These are phyloP conservation scores for Elgaria multicarinata DNA, from an alignment of 2,113 vertebrate genomes.

Conservation along the genomic window DNA sequence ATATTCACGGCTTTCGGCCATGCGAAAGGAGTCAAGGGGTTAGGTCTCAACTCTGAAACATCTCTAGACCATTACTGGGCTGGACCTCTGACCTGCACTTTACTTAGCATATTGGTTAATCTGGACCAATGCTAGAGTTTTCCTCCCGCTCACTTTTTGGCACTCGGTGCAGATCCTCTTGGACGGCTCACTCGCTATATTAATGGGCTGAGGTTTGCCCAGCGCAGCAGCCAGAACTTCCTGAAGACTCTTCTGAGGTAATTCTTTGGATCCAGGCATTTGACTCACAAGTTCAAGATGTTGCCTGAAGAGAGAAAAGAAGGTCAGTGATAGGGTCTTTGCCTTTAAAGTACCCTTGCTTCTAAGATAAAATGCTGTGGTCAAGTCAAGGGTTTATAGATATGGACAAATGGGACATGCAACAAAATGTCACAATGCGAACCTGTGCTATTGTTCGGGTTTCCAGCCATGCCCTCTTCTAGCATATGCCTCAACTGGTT, in stretches of 20 bases:
- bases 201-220: constrained; percentile 30
- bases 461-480: not conserved
- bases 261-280: not conserved
- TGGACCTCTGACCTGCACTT: not conserved
- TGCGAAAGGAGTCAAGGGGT: not conserved
- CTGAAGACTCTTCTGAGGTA: constrained; percentile 31
- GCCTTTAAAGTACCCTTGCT: fast-evolving
- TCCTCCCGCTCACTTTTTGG: constrained; percentile 45
- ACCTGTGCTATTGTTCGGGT: not conserved
- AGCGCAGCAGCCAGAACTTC: not conserved
- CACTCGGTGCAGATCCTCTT: constrained; percentile 57
- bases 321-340: fast-evolving
- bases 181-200: constrained; percentile 49
- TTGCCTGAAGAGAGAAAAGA: constrained; percentile 63
- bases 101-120: not conserved
- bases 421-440: not conserved
- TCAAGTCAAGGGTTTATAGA: not conserved
- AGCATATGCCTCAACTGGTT: not conserved
- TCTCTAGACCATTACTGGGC: not conserved
- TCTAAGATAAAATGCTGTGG: not conserved
- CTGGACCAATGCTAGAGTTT: not conserved
- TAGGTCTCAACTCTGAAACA: not conserved
- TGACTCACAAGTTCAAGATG: constrained; percentile 59
- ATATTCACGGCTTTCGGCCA: not conserved
- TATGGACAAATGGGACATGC: not conserved